Conservation (phyloP, 2,797 vertebrate genomes). For the Cyclura pinguis region DNA sequence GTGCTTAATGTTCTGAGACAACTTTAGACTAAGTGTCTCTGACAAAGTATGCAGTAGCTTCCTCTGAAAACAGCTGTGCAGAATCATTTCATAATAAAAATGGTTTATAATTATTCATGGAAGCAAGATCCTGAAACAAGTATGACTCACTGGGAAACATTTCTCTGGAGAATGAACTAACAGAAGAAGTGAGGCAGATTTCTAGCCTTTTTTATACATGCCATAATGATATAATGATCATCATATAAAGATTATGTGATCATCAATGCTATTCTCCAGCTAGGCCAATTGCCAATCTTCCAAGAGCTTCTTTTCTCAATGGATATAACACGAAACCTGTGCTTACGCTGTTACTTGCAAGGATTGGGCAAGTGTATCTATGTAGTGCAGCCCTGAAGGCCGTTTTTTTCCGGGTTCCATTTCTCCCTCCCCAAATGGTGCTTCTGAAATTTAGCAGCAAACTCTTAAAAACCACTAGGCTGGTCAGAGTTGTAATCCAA, state of each 20-base stretch:
- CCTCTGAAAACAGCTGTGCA: neutral
- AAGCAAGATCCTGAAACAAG: neutral
- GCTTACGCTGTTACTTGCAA: neutral
- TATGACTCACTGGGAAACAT: neutral
- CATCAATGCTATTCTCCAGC: neutral
- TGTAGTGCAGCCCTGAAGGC: neutral
- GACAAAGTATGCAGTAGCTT: neutral
- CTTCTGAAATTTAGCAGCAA: too few species aligned
- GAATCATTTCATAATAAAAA: neutral
- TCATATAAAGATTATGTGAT: neutral
- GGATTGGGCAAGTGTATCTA: neutral
- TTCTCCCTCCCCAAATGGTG: too few species aligned
- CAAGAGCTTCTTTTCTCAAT: neutral
- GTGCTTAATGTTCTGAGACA: neutral
- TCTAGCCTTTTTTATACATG: neutral
- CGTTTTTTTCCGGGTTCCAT: too few species aligned
- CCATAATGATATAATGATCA: neutral
- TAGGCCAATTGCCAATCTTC: neutral
- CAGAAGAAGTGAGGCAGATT: neutral
- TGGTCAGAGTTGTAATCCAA: too few species aligned
- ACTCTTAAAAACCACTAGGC: too few species aligned
- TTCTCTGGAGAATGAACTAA: constrained; percentile 7
- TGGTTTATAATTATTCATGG: neutral
- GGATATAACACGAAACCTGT: neutral
- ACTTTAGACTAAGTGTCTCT: neutral